Conservation (phyloP, 2,888 invertebrate species). For the Amiota communis region DNA sequence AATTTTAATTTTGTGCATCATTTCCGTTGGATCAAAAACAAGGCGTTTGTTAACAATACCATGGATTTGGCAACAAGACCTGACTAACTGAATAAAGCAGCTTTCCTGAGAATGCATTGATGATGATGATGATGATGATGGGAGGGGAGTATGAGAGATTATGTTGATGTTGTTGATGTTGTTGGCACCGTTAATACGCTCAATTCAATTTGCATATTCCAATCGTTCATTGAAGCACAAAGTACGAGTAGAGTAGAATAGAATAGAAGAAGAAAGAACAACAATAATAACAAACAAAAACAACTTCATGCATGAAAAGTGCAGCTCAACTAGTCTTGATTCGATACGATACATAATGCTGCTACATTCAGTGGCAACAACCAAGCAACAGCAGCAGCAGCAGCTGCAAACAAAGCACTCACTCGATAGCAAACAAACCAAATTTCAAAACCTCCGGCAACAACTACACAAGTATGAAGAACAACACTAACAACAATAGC, state of each 20-base stretch:
- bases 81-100: no score
- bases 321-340: slow-evolving; percentile 5
- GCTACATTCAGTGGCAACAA: not conserved
- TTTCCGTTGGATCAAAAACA: slow-evolving; percentile 45
- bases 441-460: not conserved
- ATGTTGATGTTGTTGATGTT: slow-evolving; percentile 28
- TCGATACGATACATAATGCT: no score
- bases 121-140: no score
- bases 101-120: no score
- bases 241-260: no score
- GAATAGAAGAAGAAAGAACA: no score
- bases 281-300: not conserved
- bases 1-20: slow-evolving; percentile 68
- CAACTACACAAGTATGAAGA: no score
- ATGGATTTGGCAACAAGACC: slow-evolving; percentile 17
- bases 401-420: slow-evolving; percentile 1
- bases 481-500: not conserved
- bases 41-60: no score
- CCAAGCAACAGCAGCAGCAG: not conserved
- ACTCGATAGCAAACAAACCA: not conserved
- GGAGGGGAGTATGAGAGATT: not conserved
- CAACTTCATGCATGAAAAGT: slow-evolving; percentile 26
- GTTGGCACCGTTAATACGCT: slow-evolving; percentile 61
- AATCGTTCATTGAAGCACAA: slow-evolving; percentile 66
- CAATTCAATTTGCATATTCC: slow-evolving; percentile 66